A percentile compares a stretch with the other conserved stretches of the same genome.
phyloP scores from a whole-genome alignment of 2,888 invertebrate genomes.

The Drosophila maculinotata region DNA sequence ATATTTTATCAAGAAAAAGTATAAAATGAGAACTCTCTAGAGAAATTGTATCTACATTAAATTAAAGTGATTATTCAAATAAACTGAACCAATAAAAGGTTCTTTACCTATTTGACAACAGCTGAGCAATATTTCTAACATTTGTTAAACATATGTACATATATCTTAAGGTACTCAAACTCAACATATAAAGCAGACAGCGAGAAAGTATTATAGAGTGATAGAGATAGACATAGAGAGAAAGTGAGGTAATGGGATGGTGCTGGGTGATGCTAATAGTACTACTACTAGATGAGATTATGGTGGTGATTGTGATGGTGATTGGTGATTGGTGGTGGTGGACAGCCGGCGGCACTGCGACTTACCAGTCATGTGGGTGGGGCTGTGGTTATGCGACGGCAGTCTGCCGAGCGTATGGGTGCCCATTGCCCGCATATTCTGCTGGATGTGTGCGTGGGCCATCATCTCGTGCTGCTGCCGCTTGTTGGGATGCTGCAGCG shows the following conservation, averaged over 20 bases:
- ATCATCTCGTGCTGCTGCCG: conserved; percentile 85
- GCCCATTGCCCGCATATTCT: conserved; percentile 86
- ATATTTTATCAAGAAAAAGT: too few species aligned
- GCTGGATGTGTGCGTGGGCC: conserved; percentile 86
- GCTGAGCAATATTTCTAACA: too few species aligned
- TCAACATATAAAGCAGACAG: too few species aligned
- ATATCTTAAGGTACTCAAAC: too few species aligned
- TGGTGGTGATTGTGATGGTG: conserved; percentile 25
- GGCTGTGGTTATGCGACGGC: conserved; percentile 88
- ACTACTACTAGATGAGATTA: conserved; percentile 8
- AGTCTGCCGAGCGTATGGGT: conserved; percentile 90
- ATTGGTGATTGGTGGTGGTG: conserved; percentile 5
- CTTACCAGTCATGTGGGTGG: conserved; percentile 86
- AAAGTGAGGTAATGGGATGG: conserved; percentile 2
- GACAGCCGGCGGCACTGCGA: conserved; percentile 23
- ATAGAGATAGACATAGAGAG: neutral
- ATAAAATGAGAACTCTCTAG: too few species aligned
- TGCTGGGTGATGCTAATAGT: conserved; percentile 33
- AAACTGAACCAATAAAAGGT: too few species aligned
- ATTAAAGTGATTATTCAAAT: too few species aligned
- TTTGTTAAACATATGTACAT: too few species aligned
- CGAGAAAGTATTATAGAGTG: neutral
- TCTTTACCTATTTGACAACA: too few species aligned
- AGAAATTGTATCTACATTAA: too few species aligned
- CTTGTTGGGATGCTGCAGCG: conserved; percentile 85